phyloP scores from a whole-genome alignment of 2,113 vertebrate genomes.

The Nothocercus julius region DNA sequence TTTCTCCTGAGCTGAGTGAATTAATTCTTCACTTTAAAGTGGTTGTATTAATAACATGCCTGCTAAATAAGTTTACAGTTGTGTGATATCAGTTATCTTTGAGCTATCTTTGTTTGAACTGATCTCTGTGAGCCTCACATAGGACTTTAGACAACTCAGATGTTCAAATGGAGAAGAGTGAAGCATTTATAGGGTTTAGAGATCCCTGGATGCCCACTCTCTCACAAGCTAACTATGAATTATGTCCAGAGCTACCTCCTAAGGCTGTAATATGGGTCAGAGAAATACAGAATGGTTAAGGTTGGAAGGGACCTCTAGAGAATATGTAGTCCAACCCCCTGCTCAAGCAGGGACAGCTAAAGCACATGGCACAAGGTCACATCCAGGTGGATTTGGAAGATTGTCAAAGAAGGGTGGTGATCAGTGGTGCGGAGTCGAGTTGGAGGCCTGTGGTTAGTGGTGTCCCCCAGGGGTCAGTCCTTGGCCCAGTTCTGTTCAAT shows the following conservation, averaged over 20 bases:
- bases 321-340: no score
- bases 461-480: no score
- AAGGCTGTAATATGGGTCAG: fast-evolving
- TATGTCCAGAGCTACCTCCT: not conserved
- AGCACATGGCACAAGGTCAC: no score
- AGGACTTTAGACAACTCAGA: slow-evolving; percentile 16
- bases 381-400: no score
- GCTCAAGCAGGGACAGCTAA: no score
- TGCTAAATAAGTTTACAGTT: slow-evolving; percentile 36
- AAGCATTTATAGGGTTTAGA: not conserved
- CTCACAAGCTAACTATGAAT: not conserved
- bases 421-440: no score
- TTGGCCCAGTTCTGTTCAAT: no score
- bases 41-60: not conserved
- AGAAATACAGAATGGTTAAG: no score
- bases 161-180: not conserved
- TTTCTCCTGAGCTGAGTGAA: not conserved
- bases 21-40: slow-evolving; percentile 17
- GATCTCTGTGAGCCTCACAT: not conserved
- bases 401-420: no score
- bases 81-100: slow-evolving; percentile 15
- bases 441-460: no score
- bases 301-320: no score
- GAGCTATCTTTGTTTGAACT: not conserved
- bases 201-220: not conserved